Base-by-base conservation (phyloP, 2,888 invertebrate species). In the Drosophila cognata region DNA sequence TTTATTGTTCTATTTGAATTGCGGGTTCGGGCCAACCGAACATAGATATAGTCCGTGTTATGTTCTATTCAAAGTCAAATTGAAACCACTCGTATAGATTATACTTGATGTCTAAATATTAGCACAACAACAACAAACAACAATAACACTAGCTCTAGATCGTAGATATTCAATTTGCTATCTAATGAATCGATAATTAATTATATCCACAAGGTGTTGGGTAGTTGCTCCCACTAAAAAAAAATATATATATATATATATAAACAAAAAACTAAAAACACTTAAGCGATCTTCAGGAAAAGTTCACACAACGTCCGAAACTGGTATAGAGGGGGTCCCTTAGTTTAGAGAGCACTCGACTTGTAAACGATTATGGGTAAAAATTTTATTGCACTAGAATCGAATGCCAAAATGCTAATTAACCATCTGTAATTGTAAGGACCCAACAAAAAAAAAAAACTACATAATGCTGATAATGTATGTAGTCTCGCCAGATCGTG, bases 81-180 rank as follows among this genome's bases (percentile, higher is more conserved):
- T 66, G 18, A 64, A 78, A 69, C 52, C 74, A 66, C 51, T 55
- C 50, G 46, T 63, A 74, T 62, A 74, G 60, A 50, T 18, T 33
- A 60, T 65, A 79, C 61, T 79, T 81, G 69, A 79, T 81, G 79
- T 79, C 81, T 79, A 78, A 68, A 78, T 38, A 38, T 53, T 79
- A 79, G 77, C 73, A 74, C 73, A 74, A 74, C 69, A 68, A 35
- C 28, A 50, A 50, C 25, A 28, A 28, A 28, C 28, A 56, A 38
- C 56, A 68, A 68, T 68, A 41, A 69, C 35, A 51, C 52, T 68
- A 68, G 57, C 29, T 41, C 50, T 81, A 79, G 72, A 35, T 55
- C 11, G 29, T 68, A 78, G 66, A 57, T 80, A 71, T 56, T 76
- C 51, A 80, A 80, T 76, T 71, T 61, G 65, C 65, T 75, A 63